Percentiles rank a stretch among this genome's conserved stretches.
Evolutionary conservation across 2,113 vertebrate genomes (phyloP).

Genomic region (Nyctereutes procyonoides): DNA sequence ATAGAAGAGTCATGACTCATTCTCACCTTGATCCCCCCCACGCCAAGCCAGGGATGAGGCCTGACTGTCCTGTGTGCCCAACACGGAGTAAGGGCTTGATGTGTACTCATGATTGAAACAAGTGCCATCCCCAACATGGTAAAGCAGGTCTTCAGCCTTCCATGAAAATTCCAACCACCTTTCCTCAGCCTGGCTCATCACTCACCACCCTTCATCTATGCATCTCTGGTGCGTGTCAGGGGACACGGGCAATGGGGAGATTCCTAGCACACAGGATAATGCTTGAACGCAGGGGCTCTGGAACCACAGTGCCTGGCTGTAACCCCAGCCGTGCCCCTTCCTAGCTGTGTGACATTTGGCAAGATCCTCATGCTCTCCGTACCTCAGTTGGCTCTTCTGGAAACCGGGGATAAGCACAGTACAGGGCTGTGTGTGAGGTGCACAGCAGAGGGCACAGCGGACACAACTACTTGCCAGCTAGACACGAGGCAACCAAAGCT

Average conservation of each 20-base stretch:
- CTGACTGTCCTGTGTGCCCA: neutral
- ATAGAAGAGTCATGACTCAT: no score
- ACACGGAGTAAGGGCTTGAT: rapidly evolving
- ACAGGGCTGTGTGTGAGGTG: neutral
- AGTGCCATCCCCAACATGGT: rapidly evolving
- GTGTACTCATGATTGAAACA: no score
- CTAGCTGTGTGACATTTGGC: neutral
- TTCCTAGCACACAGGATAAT: rapidly evolving
- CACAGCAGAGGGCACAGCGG: neutral
- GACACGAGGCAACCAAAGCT: neutral
- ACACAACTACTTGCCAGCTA: neutral
- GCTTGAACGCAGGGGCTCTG: neutral
- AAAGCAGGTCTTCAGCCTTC: neutral
- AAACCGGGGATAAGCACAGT: neutral
- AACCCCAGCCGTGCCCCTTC: neutral
- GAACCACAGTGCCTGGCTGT: neutral
- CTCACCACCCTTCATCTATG: rapidly evolving
- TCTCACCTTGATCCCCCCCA: neutral
- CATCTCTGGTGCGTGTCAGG: no score
- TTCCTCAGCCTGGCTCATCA: neutral
- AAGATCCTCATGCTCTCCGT: neutral
- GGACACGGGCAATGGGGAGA: neutral
- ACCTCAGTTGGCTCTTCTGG: neutral
- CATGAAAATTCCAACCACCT: neutral
- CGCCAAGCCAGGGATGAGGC: neutral